Evolutionary conservation across 2,888 invertebrate genomes (phyloP).

Genomic region (Tenthredo mesomela): DNA sequence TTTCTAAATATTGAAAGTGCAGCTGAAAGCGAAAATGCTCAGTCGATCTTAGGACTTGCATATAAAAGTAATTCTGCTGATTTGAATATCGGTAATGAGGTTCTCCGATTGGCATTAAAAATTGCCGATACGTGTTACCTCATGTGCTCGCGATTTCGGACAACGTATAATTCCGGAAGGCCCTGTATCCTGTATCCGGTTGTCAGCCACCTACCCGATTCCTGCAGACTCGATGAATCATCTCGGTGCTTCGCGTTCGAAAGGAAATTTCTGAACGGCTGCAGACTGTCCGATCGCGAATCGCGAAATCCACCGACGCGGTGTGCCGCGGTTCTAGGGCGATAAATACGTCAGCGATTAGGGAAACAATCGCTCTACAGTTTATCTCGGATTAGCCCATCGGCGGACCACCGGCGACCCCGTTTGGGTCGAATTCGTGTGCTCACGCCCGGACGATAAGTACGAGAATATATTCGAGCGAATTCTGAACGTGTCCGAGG

Average conservation of each 20-base stretch:
- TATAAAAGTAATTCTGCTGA: background rate
- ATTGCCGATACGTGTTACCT: constrained; percentile 13
- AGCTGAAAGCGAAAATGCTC: background rate
- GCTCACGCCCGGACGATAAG: constrained; percentile 41
- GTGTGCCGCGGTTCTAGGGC: constrained; percentile 1
- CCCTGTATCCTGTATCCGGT: constrained; percentile 43
- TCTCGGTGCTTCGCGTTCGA: constrained; percentile 30
- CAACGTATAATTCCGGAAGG: constrained; percentile 29
- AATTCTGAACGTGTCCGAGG: constrained; percentile 27
- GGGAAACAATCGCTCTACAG: constrained; percentile 48
- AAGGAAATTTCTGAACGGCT: constrained; percentile 39
- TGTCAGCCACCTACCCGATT: background rate
- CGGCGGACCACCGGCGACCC: background rate
- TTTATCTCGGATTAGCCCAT: constrained; percentile 46
- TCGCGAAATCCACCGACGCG: background rate
- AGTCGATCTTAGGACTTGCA: background rate
- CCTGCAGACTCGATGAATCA: constrained; percentile 31
- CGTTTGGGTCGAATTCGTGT: constrained; percentile 11
- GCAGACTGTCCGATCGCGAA: constrained; percentile 23
- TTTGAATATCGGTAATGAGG: background rate
- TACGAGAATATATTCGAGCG: constrained; percentile 23
- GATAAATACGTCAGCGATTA: constrained; percentile 51
- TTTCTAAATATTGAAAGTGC: background rate
- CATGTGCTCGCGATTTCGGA: background rate
- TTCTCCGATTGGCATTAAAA: constrained; percentile 11